phyloP scores from a whole-genome alignment of 2,113 vertebrate species.

The Lethenteron camtschaticum region DNA sequence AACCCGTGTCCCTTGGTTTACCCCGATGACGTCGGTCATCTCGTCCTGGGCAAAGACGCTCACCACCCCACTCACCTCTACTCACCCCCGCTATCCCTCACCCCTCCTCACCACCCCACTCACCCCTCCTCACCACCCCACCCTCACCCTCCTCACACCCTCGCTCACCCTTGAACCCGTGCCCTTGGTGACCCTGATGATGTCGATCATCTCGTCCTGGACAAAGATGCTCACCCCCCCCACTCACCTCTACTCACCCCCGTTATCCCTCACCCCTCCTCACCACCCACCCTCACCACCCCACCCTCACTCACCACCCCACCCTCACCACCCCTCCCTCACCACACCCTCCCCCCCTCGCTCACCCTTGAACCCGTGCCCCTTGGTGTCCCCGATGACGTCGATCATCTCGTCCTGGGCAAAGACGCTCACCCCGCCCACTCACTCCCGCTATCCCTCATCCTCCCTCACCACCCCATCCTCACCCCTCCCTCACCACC shows the following conservation, averaged over 20 bases:
- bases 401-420: conserved; percentile 94
- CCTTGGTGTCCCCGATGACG: conserved; percentile 83
- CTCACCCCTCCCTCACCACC: too few relatives aligned
- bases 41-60: conserved; percentile 69
- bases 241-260: too few relatives aligned
- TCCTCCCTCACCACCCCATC: too few relatives aligned
- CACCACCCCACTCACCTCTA: conserved; percentile 15
- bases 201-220: conserved; percentile 94
- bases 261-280: too few relatives aligned
- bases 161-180: conserved; percentile 75
- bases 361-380: conserved; percentile 90
- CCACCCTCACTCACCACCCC: too few relatives aligned
- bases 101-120: too few relatives aligned
- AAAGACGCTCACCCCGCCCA: conserved; percentile 25
- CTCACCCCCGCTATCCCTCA: conserved; percentile 21
- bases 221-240: conserved; percentile 25
- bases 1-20: conserved; percentile 90
- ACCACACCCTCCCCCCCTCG: not conserved
- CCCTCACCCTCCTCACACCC: too few relatives aligned
- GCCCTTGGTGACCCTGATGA: conserved; percentile 94
- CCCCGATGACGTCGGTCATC: conserved; percentile 96
- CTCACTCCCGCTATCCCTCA: too few relatives aligned
- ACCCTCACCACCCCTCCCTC: too few relatives aligned
- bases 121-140: conserved; percentile 21
- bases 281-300: too few relatives aligned